Evolutionary conservation across 1,140 invertebrate species (phyloP).

Genomic region (Pogonognathellus flavescens): DNA sequence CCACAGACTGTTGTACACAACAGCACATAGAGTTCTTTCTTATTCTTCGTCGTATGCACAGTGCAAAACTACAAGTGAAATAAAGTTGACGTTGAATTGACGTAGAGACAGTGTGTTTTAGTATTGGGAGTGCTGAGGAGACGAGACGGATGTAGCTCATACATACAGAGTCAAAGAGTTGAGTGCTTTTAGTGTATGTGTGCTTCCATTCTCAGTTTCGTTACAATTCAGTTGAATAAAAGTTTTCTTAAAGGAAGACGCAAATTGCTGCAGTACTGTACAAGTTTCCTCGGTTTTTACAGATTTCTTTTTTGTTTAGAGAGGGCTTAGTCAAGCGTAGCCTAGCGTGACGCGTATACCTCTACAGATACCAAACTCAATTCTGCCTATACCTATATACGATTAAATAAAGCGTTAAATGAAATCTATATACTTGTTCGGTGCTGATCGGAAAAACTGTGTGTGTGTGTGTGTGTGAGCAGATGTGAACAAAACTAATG

Average conservation of each 20-base stretch:
- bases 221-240: conserved; percentile 11
- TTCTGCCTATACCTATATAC: too few relatives aligned
- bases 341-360: too few relatives aligned
- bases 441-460: too few relatives aligned
- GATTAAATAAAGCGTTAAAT: too few relatives aligned
- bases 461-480: neutral
- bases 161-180: neutral
- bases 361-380: too few relatives aligned
- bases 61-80: neutral
- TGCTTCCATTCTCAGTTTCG: conserved; percentile 5
- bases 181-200: conserved; percentile 15
- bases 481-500: conserved; percentile 2
- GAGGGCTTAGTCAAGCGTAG: too few relatives aligned
- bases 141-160: conserved; percentile 27
- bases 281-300: too few relatives aligned
- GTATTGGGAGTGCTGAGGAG: neutral
- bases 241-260: neutral
- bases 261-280: neutral
- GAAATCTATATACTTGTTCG: too few relatives aligned
- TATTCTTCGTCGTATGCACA: too few relatives aligned
- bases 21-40: too few relatives aligned
- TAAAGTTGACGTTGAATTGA: conserved; percentile 26
- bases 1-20: too few relatives aligned
- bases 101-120: neutral
- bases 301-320: too few relatives aligned